Conservation (phyloP, 2,888 invertebrate genomes). For the Agrenia bidenticulata region DNA sequence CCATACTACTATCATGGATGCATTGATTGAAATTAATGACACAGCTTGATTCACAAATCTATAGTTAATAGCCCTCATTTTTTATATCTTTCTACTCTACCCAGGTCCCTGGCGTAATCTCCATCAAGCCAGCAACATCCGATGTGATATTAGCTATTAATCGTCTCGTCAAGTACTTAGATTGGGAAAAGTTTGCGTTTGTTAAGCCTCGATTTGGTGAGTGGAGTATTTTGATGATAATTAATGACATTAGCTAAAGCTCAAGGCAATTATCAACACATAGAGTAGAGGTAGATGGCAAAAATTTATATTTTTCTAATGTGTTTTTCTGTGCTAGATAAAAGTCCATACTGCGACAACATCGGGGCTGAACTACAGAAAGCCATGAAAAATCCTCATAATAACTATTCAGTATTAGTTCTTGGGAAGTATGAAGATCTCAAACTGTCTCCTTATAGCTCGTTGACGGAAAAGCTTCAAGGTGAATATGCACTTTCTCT, state of each 20-base stretch:
- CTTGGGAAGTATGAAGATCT: constrained; percentile 50
- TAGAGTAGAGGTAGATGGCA: too few species aligned
- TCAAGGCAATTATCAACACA: too few species aligned
- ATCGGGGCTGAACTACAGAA: constrained; percentile 39
- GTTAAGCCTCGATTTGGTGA: constrained; percentile 47
- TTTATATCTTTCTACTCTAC: too few species aligned
- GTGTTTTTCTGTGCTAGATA: constrained; percentile 29
- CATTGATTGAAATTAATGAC: too few species aligned
- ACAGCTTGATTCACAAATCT: too few species aligned
- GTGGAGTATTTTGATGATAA: constrained; percentile 12
- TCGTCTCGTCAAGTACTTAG: constrained; percentile 43
- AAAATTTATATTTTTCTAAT: too few species aligned
- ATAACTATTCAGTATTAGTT: constrained; percentile 44
- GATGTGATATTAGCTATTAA: constrained; percentile 49
- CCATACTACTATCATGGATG: too few species aligned
- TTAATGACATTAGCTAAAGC: too few species aligned
- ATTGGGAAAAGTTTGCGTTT: constrained; percentile 48
- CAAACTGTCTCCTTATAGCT: constrained; percentile 28
- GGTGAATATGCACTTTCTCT: constrained; percentile 24
- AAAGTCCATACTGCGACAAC: constrained; percentile 51
- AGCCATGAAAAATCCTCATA: constrained; percentile 27
- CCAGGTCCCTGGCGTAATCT: constrained; percentile 44
- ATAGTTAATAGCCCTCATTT: too few species aligned
- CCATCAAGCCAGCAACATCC: constrained; percentile 47
- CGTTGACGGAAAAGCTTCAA: constrained; percentile 43